These are phyloP conservation scores for Bombus pyrosoma DNA, from an alignment of 1,140 invertebrate genomes.

Conservation along the genomic window DNA sequence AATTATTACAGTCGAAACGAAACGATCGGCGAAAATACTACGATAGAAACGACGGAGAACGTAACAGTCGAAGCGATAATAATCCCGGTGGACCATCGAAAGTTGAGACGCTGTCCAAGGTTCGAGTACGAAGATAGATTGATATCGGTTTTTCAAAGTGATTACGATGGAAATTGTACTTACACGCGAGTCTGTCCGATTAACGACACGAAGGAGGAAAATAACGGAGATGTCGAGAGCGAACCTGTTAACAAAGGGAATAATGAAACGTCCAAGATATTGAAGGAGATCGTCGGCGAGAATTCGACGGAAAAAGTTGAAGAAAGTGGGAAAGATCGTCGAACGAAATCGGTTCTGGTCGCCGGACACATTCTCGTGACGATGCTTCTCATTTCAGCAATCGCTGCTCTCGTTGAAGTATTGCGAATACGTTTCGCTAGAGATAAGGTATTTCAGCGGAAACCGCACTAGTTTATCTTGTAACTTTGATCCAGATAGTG, in stretches of 20 bases:
- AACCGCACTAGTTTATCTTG: constrained; percentile 33
- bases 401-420: constrained; percentile 75
- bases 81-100: constrained; percentile 67
- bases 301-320: constrained; percentile 48
- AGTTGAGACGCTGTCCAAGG: constrained; percentile 67
- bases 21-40: background rate
- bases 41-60: background rate
- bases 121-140: constrained; percentile 66
- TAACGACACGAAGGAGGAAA: background rate
- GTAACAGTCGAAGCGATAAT: background rate
- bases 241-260: background rate
- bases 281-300: constrained; percentile 37
- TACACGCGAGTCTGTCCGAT: background rate
- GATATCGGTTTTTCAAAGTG: constrained; percentile 59
- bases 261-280: background rate
- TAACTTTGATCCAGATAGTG: constrained; percentile 19
- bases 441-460: constrained; percentile 70
- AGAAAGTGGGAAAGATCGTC: constrained; percentile 56
- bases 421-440: constrained; percentile 72
- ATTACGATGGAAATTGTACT: constrained; percentile 77
- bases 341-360: constrained; percentile 69
- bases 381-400: constrained; percentile 74
- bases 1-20: constrained; percentile 62
- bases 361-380: constrained; percentile 74
- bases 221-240: background rate